Conservation (phyloP, 2,113 vertebrate species). For the Charadrius vociferus region DNA sequence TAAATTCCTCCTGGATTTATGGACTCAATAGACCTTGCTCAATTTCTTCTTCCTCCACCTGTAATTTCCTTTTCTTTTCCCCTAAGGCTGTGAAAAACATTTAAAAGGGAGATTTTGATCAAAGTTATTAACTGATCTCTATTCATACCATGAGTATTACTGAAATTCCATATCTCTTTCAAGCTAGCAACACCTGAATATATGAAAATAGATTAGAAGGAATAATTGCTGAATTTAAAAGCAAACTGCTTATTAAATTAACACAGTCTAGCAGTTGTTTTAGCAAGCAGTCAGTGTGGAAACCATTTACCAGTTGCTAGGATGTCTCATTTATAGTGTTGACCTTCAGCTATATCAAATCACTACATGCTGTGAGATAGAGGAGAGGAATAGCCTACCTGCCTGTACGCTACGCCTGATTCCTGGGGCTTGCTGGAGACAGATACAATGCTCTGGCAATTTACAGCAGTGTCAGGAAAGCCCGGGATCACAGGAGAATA, state of each 20-base stretch:
- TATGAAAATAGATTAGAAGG: conserved; percentile 15
- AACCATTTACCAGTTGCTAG: conserved; percentile 51
- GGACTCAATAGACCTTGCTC: neutral
- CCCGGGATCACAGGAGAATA: neutral
- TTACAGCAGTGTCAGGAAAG: neutral
- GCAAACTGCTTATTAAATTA: conserved; percentile 32
- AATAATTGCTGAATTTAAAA: conserved; percentile 23
- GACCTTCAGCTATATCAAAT: neutral
- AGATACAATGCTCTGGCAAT: neutral
- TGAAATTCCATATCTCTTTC: neutral
- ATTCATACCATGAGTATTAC: neutral
- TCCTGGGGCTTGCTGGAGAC: neutral
- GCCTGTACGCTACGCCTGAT: neutral
- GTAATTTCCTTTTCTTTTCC: neutral
- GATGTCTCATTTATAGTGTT: conserved; percentile 31
- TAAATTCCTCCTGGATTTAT: neutral
- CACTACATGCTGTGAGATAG: neutral
- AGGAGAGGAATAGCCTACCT: neutral
- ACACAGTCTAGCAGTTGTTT: neutral
- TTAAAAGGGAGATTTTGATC: neutral
- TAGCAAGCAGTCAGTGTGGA: conserved; percentile 5
- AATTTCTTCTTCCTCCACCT: neutral
- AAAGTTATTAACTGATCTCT: neutral
- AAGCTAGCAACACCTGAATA: conserved; percentile 12
- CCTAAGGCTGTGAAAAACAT: neutral